Evolutionary conservation across 37 sponge, comb jelly and placozoan genomes (phyloP).

Genomic region (Spongilla lacustris): DNA sequence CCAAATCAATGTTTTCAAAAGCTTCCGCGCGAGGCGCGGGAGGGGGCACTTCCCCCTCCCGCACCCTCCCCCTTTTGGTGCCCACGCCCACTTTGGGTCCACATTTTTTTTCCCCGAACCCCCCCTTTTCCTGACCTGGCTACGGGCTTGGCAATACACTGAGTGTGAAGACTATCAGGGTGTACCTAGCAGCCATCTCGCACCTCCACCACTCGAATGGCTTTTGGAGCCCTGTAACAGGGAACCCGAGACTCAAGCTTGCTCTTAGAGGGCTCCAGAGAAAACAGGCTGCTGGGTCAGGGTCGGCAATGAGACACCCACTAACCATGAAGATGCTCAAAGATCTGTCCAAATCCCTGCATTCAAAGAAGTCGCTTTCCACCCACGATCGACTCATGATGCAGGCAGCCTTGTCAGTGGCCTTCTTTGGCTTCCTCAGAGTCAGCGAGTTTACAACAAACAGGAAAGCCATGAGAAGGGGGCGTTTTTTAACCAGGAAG

Average conservation of each 20-base stretch:
- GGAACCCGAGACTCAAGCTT: constrained; percentile 15
- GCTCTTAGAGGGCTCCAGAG: constrained; percentile 21
- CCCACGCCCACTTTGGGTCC: no score
- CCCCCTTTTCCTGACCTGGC: no score
- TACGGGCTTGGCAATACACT: no score
- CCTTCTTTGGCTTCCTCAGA: constrained; percentile 43
- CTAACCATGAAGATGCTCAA: constrained; percentile 16
- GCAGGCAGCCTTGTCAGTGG: constrained; percentile 15
- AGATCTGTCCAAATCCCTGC: not conserved
- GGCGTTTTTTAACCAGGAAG: not conserved
- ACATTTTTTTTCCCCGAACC: no score
- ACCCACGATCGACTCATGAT: constrained; percentile 25
- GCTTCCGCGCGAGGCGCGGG: no score
- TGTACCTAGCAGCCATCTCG: constrained; percentile 36
- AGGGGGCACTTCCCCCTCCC: no score
- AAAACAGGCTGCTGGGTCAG: not conserved
- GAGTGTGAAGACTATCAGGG: constrained; percentile 20
- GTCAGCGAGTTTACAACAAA: constrained; percentile 32
- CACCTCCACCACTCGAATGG: constrained; percentile 19
- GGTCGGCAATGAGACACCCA: constrained; percentile 11
- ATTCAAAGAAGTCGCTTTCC: not conserved
- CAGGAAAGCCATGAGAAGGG: not conserved
- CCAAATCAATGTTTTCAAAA: no score
- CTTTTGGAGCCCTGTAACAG: constrained; percentile 7
- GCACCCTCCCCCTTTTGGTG: no score